These are phyloP conservation scores for Rhinoptilus africanus DNA, from an alignment of 2,113 vertebrate species.

Conservation along the genomic window DNA sequence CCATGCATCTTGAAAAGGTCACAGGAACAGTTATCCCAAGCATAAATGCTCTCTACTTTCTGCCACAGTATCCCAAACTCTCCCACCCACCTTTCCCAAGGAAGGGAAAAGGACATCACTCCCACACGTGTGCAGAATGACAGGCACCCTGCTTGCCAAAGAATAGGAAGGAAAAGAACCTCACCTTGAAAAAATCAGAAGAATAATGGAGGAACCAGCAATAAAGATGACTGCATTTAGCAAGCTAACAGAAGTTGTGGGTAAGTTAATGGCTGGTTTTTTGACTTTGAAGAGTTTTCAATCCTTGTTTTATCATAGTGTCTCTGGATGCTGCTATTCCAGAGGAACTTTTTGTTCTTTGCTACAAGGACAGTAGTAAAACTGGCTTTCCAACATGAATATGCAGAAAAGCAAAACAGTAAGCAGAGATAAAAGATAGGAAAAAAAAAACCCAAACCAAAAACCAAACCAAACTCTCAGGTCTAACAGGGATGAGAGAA, in stretches of 20 bases:
- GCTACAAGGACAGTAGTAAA: neutral
- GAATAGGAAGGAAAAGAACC: neutral
- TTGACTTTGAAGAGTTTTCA: neutral
- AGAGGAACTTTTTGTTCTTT: neutral
- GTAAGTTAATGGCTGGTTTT: neutral
- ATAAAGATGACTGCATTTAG: neutral
- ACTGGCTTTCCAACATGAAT: neutral
- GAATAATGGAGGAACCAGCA: neutral
- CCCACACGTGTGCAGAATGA: fast-evolving
- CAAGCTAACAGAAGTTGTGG: neutral
- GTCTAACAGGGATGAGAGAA: neutral
- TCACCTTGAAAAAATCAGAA: neutral
- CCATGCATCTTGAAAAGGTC: neutral
- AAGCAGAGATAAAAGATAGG: neutral
- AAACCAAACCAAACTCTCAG: neutral
- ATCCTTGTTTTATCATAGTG: neutral
- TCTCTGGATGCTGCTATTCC: neutral
- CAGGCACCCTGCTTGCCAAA: neutral
- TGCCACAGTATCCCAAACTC: neutral
- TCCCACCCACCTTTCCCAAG: neutral
- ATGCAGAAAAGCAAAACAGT: neutral
- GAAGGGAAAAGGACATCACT: neutral
- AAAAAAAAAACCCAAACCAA: neutral
- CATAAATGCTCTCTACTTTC: neutral
- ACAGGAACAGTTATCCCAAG: neutral